Conservation (phyloP, 1,140 invertebrate genomes). For the Wasmannia auropunctata region DNA sequence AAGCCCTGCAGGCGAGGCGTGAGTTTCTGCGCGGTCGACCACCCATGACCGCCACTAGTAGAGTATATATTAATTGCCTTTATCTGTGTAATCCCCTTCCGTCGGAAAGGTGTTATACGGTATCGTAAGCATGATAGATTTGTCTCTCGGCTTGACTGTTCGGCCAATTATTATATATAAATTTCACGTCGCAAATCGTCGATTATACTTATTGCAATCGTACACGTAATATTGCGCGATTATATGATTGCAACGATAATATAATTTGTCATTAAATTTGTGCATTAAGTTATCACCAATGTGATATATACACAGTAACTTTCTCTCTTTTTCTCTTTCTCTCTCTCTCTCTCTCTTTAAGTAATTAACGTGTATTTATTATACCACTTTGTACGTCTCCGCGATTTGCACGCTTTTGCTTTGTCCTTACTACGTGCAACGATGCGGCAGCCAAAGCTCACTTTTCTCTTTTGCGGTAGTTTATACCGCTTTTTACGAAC, state of each 20-base stretch:
- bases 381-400: neutral
- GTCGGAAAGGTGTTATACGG: neutral
- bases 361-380: slow-evolving; percentile 35
- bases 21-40: slow-evolving; percentile 11
- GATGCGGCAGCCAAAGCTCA: neutral
- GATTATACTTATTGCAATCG: neutral
- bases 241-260: neutral
- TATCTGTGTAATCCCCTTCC: neutral
- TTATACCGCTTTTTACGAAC: slow-evolving; percentile 14
- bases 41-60: neutral
- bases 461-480: slow-evolving; percentile 35
- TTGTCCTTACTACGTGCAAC: neutral
- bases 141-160: neutral
- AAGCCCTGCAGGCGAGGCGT: slow-evolving; percentile 12
- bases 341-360: neutral
- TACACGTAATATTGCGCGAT: no score
- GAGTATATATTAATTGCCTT: slow-evolving; percentile 8
- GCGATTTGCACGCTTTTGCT: slow-evolving; percentile 20
- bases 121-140: neutral
- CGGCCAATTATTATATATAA: slow-evolving; percentile 3
- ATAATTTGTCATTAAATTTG: slow-evolving; percentile 18
- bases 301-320: neutral
- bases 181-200: neutral
- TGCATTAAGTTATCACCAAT: neutral
- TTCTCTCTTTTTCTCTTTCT: slow-evolving; percentile 1